Evolutionary conservation across 2,113 vertebrate genomes (phyloP).

Genomic region (Eublepharis macularius): DNA sequence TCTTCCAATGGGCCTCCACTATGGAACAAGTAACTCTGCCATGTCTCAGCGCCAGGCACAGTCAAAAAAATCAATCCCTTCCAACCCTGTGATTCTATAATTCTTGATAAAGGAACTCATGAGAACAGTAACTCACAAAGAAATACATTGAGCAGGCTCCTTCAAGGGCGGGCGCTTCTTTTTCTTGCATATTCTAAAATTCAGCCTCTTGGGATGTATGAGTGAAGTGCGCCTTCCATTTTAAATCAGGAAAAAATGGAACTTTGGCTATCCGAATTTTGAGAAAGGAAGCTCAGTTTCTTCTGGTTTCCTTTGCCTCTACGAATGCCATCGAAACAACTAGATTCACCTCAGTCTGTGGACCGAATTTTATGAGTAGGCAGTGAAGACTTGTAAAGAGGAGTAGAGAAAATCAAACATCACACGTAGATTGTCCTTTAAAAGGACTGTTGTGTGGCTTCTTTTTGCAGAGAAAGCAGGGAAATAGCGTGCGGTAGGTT

Average conservation of each 20-base stretch:
- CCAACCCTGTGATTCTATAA: no score
- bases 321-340: conserved; percentile 31
- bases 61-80: not conserved
- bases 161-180: no score
- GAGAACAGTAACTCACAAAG: not conserved
- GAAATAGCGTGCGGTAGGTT: conserved; percentile 14
- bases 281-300: not conserved
- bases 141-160: not conserved
- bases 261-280: not conserved
- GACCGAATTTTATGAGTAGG: conserved; percentile 19
- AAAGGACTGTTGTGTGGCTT: conserved; percentile 48
- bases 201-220: not conserved
- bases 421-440: conserved; percentile 27
- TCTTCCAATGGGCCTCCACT: not conserved
- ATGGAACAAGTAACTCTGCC: not conserved
- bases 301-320: conserved; percentile 32
- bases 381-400: conserved; percentile 29
- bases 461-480: conserved; percentile 53
- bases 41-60: not conserved
- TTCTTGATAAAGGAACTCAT: no score
- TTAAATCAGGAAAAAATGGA: not conserved
- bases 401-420: conserved; percentile 31
- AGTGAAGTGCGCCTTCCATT: not conserved
- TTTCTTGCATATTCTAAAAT: no score
- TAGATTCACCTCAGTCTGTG: conserved; percentile 2